These are phyloP conservation scores for Quadriops clusia DNA, from an alignment of 2,888 invertebrate species.

Conservation along the genomic window DNA sequence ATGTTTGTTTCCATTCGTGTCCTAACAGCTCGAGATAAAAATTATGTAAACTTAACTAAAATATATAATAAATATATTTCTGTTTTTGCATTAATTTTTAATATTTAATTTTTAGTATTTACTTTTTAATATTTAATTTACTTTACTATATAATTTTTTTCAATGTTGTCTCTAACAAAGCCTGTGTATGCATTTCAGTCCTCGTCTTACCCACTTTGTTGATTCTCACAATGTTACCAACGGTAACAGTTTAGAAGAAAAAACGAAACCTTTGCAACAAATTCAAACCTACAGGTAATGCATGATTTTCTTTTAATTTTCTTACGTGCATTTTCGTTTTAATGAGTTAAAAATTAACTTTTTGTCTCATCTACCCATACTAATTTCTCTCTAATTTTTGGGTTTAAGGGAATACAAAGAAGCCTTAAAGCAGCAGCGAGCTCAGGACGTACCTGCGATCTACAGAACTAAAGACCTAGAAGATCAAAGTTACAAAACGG, in stretches of 20 bases:
- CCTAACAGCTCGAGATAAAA: too few species aligned
- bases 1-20: too few species aligned
- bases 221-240: constrained; percentile 43
- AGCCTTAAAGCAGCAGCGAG: constrained; percentile 74
- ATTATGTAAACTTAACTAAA: too few species aligned
- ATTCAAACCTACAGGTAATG: constrained; percentile 69
- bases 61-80: too few species aligned
- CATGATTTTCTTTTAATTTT: constrained; percentile 14
- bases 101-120: too few species aligned
- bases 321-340: neutral
- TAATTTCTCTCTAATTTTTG: neutral
- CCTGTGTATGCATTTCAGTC: constrained; percentile 30
- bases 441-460: constrained; percentile 57
- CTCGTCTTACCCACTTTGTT: constrained; percentile 47
- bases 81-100: too few species aligned
- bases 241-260: constrained; percentile 50
- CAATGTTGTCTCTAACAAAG: too few species aligned
- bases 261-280: constrained; percentile 52
- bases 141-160: too few species aligned
- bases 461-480: constrained; percentile 56
- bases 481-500: constrained; percentile 43
- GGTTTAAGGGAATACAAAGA: constrained; percentile 74
- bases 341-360: neutral
- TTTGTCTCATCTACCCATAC: constrained; percentile 2
- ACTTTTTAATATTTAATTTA: too few species aligned